A percentile compares a stretch with the other conserved stretches of the same genome.
Evolutionary conservation across 2,888 invertebrate genomes (phyloP).

Genomic region (Drosophila suboccidentalis): DNA sequence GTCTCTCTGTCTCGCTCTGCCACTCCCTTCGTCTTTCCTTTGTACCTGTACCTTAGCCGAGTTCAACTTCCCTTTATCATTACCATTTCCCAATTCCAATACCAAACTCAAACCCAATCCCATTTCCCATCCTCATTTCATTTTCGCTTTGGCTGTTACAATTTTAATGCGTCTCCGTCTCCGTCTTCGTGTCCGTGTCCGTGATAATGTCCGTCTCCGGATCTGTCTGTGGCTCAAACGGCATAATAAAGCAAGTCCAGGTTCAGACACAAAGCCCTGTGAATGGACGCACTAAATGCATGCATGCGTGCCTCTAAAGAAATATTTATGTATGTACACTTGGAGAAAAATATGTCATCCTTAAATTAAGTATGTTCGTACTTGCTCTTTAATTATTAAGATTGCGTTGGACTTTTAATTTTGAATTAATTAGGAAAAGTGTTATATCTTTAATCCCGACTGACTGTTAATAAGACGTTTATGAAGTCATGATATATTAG

Average conservation of each 20-base stretch:
- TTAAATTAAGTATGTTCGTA: too few species aligned
- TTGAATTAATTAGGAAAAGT: too few species aligned
- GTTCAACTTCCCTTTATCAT: constrained; percentile 21
- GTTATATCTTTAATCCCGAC: too few species aligned
- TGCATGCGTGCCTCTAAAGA: constrained; percentile 54
- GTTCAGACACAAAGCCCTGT: constrained; percentile 7
- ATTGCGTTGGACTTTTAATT: too few species aligned
- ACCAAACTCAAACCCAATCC: neutral
- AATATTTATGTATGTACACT: neutral
- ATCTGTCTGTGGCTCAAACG: constrained; percentile 55
- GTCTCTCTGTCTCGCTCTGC: neutral
- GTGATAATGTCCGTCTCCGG: constrained; percentile 7
- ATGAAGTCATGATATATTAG: too few species aligned
- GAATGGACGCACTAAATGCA: constrained; percentile 45
- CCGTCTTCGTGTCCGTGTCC: constrained; percentile 25
- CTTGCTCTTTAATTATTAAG: too few species aligned
- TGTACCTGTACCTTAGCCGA: constrained; percentile 28
- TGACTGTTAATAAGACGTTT: too few species aligned
- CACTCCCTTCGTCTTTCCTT: constrained; percentile 1
- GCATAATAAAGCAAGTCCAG: constrained; percentile 67
- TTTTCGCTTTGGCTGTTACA: constrained; percentile 58
- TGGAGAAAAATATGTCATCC: neutral
- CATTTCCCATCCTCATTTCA: constrained; percentile 13
- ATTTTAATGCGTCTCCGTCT: constrained; percentile 68
- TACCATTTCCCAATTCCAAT: constrained; percentile 7